Conservation (phyloP, 2,797 vertebrate species). For the Loriculus beryllinus region DNA sequence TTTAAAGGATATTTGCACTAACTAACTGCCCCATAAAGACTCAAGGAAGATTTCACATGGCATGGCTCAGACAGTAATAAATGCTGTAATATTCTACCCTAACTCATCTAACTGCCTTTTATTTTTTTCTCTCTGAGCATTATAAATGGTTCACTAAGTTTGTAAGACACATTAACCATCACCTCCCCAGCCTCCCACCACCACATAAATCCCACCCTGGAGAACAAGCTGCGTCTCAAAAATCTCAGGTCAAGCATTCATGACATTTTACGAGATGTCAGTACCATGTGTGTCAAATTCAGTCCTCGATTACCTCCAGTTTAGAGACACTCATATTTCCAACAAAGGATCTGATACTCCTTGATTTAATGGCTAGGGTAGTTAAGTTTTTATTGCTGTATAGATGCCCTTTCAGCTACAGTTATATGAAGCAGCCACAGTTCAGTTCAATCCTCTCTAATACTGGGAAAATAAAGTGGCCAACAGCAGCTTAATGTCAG, state of each 20-base stretch:
- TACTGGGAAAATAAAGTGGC: background rate
- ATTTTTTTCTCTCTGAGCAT: background rate
- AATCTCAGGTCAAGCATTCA: background rate
- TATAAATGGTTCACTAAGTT: background rate
- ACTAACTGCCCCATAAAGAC: background rate
- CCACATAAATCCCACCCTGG: background rate
- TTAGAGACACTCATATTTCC: constrained; percentile 38
- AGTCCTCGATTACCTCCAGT: background rate
- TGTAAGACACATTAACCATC: background rate
- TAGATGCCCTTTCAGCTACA: constrained; percentile 1
- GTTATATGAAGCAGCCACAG: background rate
- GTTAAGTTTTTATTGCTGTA: background rate
- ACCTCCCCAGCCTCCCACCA: background rate
- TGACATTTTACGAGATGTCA: background rate
- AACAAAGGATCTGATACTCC: constrained; percentile 12
- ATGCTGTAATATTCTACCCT: background rate
- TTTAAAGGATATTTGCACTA: background rate
- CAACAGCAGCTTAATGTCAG: background rate
- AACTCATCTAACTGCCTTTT: background rate
- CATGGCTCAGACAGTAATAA: background rate
- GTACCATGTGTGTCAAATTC: constrained; percentile 28
- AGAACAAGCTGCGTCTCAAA: background rate
- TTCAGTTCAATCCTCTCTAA: background rate
- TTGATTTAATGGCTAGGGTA: background rate
- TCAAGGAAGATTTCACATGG: background rate